Base-by-base conservation (phyloP, 2,797 vertebrate genomes). In the Pogoniulus pusillus region DNA sequence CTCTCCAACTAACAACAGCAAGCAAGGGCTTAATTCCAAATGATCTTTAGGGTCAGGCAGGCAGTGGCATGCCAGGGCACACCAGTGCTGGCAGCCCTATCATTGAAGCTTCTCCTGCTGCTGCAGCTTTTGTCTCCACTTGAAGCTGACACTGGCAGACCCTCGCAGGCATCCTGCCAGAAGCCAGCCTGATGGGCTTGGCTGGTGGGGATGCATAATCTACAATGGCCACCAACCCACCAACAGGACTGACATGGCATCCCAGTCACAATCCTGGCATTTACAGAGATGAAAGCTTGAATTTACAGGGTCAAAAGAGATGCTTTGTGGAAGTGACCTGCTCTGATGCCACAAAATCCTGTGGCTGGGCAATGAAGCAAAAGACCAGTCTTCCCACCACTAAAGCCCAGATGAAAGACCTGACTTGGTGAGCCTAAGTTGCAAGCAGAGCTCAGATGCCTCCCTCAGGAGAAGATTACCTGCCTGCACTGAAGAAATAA, bases 231-330 rank as follows among this genome's bases (percentile, higher is more conserved):
- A 72, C 19, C 9, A 27, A 15, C 3, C 10, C 39, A 47, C 30
- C 20, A 20, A 9, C 0, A 1, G 37, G 30, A 84, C 49, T 0
- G 1, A 13, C 0, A 1, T 29, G 23, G 35, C 62, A 41, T 5
- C 58, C 34, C 6, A 4, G 9, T 19, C 73, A 85, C 73, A 8
- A 1, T 24, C 37, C 51, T 29, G n/a, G 29, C n/a, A 22, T 17
- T 64, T 16, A n/a, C 32, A 68, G 30, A 32, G 15, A 37, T 2
- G 13, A 68, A 58, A 70, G 64, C 14, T 26, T 54, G 63, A 69
- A 82, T 65, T 27, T 7, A 29, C 7, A 35, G 27, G 6, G 17
- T 37, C 4, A 0, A 29, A 32, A 80, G 24, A 18, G 53, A 20
- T 75, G 58, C 41, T 53, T 35, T 10, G 27, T 34, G 6, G 20